A percentile compares a stretch with the other conserved stretches of the same genome.
Conservation (phyloP, 2,113 vertebrate species). For the Apus apus region DNA sequence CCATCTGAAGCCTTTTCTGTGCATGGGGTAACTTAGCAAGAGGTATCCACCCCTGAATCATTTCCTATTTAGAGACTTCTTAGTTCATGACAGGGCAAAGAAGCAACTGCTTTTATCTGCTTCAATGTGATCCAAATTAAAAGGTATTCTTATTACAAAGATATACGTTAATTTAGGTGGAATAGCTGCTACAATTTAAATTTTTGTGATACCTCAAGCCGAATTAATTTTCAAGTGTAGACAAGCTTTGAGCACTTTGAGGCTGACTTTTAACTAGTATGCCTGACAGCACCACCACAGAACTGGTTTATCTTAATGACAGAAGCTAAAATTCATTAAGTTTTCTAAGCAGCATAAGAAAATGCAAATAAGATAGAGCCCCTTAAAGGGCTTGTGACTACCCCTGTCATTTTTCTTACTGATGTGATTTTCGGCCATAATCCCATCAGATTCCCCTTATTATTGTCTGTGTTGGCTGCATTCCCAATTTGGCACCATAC, state of each 20-base stretch:
- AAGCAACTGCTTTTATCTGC: neutral
- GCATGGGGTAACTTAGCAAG: neutral
- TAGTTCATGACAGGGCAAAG: neutral
- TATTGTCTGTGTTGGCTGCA: neutral
- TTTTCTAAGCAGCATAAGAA: slow-evolving; percentile 20
- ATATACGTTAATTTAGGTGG: neutral
- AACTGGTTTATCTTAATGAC: slow-evolving; percentile 55
- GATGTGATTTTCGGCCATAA: slow-evolving; percentile 31
- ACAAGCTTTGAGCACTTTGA: slow-evolving; percentile 20
- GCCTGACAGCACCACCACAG: neutral
- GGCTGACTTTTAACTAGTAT: slow-evolving; percentile 50
- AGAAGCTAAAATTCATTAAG: slow-evolving; percentile 53
- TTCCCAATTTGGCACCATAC: neutral
- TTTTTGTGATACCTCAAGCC: neutral
- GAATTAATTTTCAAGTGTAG: slow-evolving; percentile 55
- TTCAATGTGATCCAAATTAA: neutral
- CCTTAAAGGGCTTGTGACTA: slow-evolving; percentile 15
- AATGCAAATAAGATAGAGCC: slow-evolving; percentile 26
- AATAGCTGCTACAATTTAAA: slow-evolving; percentile 3
- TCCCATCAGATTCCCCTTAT: neutral
- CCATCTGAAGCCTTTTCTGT: neutral
- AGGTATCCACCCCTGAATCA: neutral
- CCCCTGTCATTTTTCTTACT: slow-evolving; percentile 6
- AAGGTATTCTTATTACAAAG: neutral
- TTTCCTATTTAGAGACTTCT: neutral